phyloP scores from a whole-genome alignment of 1,140 invertebrate genomes.

The Lysiphlebus fabarum region DNA sequence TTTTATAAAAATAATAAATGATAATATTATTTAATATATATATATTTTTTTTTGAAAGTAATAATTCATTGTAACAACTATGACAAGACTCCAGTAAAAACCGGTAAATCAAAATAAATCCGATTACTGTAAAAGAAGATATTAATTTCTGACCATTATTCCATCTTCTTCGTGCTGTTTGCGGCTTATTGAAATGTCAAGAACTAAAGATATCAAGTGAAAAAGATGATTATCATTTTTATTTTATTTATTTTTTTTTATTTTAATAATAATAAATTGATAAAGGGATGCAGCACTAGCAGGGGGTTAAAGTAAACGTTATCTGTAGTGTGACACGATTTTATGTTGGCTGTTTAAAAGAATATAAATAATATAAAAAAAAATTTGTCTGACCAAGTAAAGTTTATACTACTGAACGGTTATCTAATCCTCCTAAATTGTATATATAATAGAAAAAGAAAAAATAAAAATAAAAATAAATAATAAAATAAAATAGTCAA shows the following conservation, averaged over 20 bases:
- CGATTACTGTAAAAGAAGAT: slow-evolving; percentile 24
- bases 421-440: slow-evolving; percentile 22
- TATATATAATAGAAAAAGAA: slow-evolving; percentile 13
- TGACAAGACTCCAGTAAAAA: slow-evolving; percentile 18
- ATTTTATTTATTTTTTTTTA: background rate
- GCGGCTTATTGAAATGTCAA: slow-evolving; percentile 7
- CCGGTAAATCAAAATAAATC: slow-evolving; percentile 24
- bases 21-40: too few species aligned
- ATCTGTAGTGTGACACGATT: slow-evolving; percentile 4
- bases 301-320: background rate
- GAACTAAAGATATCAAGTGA: background rate
- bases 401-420: slow-evolving; percentile 14
- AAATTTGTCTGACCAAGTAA: background rate
- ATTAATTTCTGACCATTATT: slow-evolving; percentile 28
- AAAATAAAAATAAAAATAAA: background rate
- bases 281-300: too few species aligned
- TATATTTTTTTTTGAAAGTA: background rate
- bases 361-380: slow-evolving; percentile 3
- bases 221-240: slow-evolving; percentile 11
- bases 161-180: slow-evolving; percentile 26
- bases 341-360: too few species aligned
- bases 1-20: too few species aligned
- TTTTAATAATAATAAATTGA: slow-evolving; percentile 1
- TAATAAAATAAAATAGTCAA: background rate
- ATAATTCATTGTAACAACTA: slow-evolving; percentile 10